Conservation (phyloP, 1,140 invertebrate species). For the Oncopodura yosiiana region DNA sequence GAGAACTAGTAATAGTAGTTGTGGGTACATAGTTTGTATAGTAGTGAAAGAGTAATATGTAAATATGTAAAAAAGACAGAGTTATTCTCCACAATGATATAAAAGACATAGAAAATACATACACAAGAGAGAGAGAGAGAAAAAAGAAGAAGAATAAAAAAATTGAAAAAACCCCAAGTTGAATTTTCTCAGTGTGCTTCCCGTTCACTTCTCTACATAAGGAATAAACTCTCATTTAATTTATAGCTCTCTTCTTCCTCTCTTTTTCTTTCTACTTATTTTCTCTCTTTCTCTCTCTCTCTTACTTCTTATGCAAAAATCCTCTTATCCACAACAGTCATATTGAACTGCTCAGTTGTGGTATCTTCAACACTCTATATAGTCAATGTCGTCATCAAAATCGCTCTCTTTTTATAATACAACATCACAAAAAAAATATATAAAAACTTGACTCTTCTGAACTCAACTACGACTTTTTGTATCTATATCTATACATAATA, state of each 20-base stretch:
- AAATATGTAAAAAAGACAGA: neutral
- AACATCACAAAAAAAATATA: too few species aligned
- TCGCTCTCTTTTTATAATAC: too few species aligned
- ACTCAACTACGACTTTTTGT: too few species aligned
- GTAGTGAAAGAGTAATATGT: neutral
- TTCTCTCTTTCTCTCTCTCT: neutral
- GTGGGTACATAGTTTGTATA: neutral
- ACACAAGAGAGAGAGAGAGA: constrained; percentile 10
- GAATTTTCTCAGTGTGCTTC: neutral
- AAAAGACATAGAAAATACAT: constrained; percentile 5
- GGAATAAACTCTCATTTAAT: neutral
- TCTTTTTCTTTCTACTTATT: constrained; percentile 5
- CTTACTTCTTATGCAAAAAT: constrained; percentile 17
- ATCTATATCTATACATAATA: too few species aligned
- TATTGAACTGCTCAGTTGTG: constrained; percentile 19
- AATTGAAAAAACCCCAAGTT: neutral
- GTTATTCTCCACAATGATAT: neutral
- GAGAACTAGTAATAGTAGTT: neutral
- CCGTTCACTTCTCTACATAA: neutral
- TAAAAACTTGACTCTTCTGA: too few species aligned
- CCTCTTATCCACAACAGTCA: constrained; percentile 21
- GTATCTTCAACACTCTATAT: neutral
- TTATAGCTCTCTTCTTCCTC: constrained; percentile 1
- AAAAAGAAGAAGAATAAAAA: constrained; percentile 16
- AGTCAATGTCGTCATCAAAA: too few species aligned